phyloP scores from a whole-genome alignment of 2,113 vertebrate species.

The Tympanuchus pallidicinctus region DNA sequence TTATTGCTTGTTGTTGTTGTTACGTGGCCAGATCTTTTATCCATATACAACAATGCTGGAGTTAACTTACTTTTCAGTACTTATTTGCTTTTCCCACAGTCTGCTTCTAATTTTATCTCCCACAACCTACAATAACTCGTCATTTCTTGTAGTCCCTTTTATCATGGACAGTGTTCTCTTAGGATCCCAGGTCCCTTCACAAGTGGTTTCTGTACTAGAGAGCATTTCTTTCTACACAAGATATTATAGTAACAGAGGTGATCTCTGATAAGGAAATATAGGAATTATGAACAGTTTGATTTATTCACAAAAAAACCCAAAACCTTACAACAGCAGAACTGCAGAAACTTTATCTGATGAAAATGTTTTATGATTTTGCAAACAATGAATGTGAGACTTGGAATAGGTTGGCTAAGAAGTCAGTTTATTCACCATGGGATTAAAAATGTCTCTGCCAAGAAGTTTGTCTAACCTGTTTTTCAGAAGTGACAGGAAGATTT shows the following conservation, averaged over 20 bases:
- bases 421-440: background rate
- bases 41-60: constrained; percentile 39
- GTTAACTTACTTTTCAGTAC: constrained; percentile 45
- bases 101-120: constrained; percentile 35
- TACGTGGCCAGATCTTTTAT: constrained; percentile 63
- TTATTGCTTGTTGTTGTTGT: constrained; percentile 65
- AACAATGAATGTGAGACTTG: background rate
- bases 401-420: background rate
- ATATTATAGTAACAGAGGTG: background rate
- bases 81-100: constrained; percentile 69
- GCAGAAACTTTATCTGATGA: background rate
- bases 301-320: background rate
- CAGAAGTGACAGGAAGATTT: background rate
- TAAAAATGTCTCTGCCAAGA: background rate
- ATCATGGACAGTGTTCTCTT: background rate
- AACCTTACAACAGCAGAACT: background rate
- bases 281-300: background rate
- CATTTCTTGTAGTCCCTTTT: background rate
- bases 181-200: background rate
- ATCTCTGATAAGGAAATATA: background rate
- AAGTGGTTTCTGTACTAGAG: background rate
- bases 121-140: background rate
- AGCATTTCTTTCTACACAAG: background rate
- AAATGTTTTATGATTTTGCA: background rate
- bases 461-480: background rate